Base-by-base conservation (phyloP, 1,140 invertebrate genomes). In the Eulimnadia texana region DNA sequence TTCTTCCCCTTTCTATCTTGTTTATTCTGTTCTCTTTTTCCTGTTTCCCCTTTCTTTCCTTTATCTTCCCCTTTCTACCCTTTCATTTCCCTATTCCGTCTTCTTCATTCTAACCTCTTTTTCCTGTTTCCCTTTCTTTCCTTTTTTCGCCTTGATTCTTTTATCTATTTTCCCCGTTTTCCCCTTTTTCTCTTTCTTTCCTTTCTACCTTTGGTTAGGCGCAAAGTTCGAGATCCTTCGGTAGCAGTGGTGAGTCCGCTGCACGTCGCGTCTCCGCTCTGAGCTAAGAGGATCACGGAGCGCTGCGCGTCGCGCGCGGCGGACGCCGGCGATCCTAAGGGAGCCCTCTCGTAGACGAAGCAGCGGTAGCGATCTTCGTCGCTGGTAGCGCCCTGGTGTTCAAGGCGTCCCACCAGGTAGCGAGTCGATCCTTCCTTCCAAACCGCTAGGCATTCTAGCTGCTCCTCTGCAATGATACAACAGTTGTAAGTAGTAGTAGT, bases 321-420 rank as follows among this genome's bases (percentile, higher is more conserved):
- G 22, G 66, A 65, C 60, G 51, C 33, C 60, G 51, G 2, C 69
- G 66, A 33, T 61, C 16, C 28, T 13, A 28, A 70, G 67, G 29
- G 42, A 64, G 83, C 75, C n/a, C 50, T 62, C 74, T 91, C 88
- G 74, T 88, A 91, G 33, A 93, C 88, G 76, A 93, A 94, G 77
- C 91, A 93, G 63, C 90, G 79, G 74, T 90, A 94, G 60, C 86
- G 81, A 72, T 93, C 90, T 72, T 93, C 90, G 74, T 91, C 90
- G 65, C 85, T 86, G 61, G 86, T 87, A 47, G 86, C 86, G 73
- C 90, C 86, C 70, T 83, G 84, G 75, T 88, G 85, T 16, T 80
- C 77, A 57, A 83, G 75, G 68, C 82, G 84, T 22, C 88, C 89
- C 49, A 92, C 87, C 61, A 92, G 77, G 73, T 90, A 93, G 50